Evolutionary conservation across 1,140 invertebrate genomes (phyloP), one percentile per base, ranked within the genome.

Genomic region (Riptortus pedestris): DNA sequence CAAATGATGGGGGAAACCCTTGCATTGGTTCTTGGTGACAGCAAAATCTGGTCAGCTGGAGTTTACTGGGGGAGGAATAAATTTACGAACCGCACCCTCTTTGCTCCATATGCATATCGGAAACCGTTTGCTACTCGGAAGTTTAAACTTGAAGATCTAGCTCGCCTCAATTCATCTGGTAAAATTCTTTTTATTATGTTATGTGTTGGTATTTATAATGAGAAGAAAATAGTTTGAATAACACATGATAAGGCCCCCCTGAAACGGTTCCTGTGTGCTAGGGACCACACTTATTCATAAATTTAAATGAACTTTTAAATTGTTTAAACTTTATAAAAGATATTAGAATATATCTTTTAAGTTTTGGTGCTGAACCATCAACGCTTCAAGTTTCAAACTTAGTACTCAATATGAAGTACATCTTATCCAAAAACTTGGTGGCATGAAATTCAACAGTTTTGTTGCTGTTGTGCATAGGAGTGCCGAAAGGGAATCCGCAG

Each of bases 51-150:
- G 84, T 88, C 89, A 7, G 90, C 91, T 65, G 92, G 92, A 27
- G 91, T 87, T 18, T 96, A 86, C 73, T 99, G 94, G 90, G 93
- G 97, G 72, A 80, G 90, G 48, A 94, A 96, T 73, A 96, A 96
- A 76, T 98, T 98, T 74, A 86, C 90, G 0, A 93, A 95, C 73
- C 74, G 90, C 70, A 91, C 92, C 31, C 81, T 86, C 64, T 99
- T 99, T 75, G 95, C 92, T 20, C 95, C 96, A 0, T 94, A 86
- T 74, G 94, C 94, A 26, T 97, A 92, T 74, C 93, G 93, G 71
- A 85, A 79, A n/a, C 75, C 86, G 60, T 75, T 88, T 18, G 93
- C 91, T 72, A 86, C 85, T 0, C 79, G 86, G 68, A 92, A 91
- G 71, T 93, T 87, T 67, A 88, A 88, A 73, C 76, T 95, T 14